Evolutionary conservation across 2,888 invertebrate species (phyloP).

Genomic region (Polyommatus iphigenia): DNA sequence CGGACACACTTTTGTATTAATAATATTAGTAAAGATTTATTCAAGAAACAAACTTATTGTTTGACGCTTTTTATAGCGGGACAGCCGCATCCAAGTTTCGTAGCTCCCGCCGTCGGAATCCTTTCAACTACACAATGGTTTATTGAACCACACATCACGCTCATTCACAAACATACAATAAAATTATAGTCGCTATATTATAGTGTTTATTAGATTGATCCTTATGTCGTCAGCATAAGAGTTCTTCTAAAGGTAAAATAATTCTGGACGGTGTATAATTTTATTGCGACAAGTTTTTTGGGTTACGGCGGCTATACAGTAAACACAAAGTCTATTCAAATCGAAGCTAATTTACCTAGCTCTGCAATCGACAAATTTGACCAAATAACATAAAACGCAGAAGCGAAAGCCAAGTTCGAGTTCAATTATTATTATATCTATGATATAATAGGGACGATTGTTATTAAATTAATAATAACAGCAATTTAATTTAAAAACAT

Average conservation of each 20-base stretch:
- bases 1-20: no score
- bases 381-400: no score
- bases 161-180: conserved; percentile 8
- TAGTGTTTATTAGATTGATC: background rate
- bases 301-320: background rate
- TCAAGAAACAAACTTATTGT: no score
- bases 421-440: no score
- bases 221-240: background rate
- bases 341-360: no score
- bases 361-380: no score
- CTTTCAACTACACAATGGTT: conserved; percentile 51
- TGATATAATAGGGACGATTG: no score
- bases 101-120: conserved; percentile 49
- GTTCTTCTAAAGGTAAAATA: background rate
- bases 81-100: conserved; percentile 25
- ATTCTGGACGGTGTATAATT: background rate
- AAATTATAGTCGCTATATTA: background rate
- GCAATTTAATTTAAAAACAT: no score
- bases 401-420: no score
- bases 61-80: background rate
- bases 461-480: no score
- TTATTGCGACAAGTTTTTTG: background rate
- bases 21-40: no score
- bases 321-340: background rate
- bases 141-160: conserved; percentile 39